phyloP scores from a whole-genome alignment of 2,888 invertebrate species.

The Noctua janthina region DNA sequence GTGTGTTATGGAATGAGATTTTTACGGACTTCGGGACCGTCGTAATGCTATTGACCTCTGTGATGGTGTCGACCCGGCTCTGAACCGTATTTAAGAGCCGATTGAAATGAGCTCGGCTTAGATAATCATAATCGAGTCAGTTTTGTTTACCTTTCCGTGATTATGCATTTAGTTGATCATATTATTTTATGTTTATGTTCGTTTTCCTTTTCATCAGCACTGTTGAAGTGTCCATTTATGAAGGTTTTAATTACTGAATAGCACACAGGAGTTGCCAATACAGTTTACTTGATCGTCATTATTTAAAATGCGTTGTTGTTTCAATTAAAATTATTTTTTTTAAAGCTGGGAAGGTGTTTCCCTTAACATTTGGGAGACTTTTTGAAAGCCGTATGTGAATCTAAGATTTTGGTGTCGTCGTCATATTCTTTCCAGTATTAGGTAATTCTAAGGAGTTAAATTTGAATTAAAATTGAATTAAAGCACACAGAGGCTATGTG shows the following conservation, averaged over 20 bases:
- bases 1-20: conserved; percentile 76
- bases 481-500: no score
- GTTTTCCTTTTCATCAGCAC: conserved; percentile 16
- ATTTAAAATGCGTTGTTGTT: conserved; percentile 3
- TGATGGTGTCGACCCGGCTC: conserved; percentile 69
- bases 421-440: background rate
- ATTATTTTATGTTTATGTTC: conserved; percentile 30
- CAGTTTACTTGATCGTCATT: background rate
- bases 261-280: background rate
- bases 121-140: conserved; percentile 55
- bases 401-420: background rate
- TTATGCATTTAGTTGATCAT: conserved; percentile 31
- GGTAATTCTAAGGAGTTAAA: no score
- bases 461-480: no score
- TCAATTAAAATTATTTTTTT: background rate
- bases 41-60: conserved; percentile 78
- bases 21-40: conserved; percentile 76
- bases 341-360: background rate
- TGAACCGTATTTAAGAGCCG: conserved; percentile 65
- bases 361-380: background rate
- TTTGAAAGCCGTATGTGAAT: background rate
- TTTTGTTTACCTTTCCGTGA: conserved; percentile 42
- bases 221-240: background rate
- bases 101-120: conserved; percentile 57
- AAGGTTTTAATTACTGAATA: conserved; percentile 30